Conservation (phyloP, 2,888 invertebrate species). For the Siphonodentalium dalli region DNA sequence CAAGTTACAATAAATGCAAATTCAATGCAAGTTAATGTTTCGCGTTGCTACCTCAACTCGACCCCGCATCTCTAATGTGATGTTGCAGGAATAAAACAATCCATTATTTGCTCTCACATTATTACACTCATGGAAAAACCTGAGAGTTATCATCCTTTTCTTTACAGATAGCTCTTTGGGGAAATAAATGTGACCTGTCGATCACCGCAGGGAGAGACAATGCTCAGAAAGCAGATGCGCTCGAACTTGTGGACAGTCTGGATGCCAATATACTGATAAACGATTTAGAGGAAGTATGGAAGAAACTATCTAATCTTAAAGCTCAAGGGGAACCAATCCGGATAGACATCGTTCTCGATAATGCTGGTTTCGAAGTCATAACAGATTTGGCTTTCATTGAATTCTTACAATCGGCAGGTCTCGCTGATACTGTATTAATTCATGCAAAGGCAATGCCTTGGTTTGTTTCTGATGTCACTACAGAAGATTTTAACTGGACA, state of each 20-base stretch:
- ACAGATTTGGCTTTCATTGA: conserved; percentile 88
- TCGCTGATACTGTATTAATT: conserved; percentile 77
- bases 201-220: conserved; percentile 77
- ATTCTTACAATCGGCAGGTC: conserved; percentile 73
- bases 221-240: conserved; percentile 69
- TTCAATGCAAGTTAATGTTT: no score
- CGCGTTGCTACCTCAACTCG: no score
- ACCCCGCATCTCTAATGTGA: no score
- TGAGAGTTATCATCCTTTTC: conserved; percentile 9
- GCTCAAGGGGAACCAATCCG: conserved; percentile 22
- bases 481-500: conserved; percentile 78
- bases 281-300: conserved; percentile 71
- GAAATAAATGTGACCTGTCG: conserved; percentile 93
- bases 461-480: conserved; percentile 92
- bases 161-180: conserved; percentile 84
- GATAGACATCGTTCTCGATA: conserved; percentile 77
- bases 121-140: background rate
- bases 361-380: conserved; percentile 91
- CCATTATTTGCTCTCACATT: background rate
- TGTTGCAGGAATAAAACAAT: no score
- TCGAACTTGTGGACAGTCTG: conserved; percentile 70
- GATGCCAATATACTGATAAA: conserved; percentile 73
- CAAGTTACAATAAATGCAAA: no score
- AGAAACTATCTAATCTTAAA: conserved; percentile 48
- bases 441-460: conserved; percentile 90